Base-by-base conservation (phyloP, 2,797 vertebrate species). In the Coregonus sp. region DNA sequence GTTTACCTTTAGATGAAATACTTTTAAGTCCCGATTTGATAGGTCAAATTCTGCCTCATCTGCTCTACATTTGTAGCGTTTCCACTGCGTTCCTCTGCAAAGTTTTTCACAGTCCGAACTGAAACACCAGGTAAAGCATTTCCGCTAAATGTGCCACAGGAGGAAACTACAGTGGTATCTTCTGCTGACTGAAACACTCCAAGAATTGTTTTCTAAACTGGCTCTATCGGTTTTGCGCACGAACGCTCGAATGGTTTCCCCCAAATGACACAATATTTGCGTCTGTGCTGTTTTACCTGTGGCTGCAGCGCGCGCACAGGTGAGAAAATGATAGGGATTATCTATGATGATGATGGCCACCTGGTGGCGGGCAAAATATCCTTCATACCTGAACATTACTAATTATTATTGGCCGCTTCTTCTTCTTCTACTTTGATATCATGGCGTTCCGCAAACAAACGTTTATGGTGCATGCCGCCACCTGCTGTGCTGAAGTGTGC, bases 121-220 rank as follows among this genome's bases (percentile, higher is more conserved):
- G 73, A 88, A 90, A 91, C 80, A 90, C 90, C 91, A 94, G 93
- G 92, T 94, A 85, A 90, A 90, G 1, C 91, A 93, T 94, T 90
- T 93, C 92, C 91, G 88, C 81, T 78, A 86, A 83, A 63, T 71
- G n/a, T 80, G 50, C 72, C 80, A 80, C 72, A 73, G 81, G 75
- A 82, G 85, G 72, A 73, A 65, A 65, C 81, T 0, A 72, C 35
- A 52, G 2, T 5, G 52, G 50, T 52, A 72, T 70, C 33, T 14
- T 80, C 16, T 69, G 81, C 67, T 76, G 0, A 56, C 18, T 15
- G 18, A 61, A 73, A 3, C 66, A 33, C 14, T 33, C 29, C 31
- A 18, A n/a, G 0, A 54, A 54, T 65, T 0, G 52, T 20, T 47
- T 51, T 72, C 18, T 52, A 31, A 18, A 33, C 16, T 14, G 15